phyloP scores from a whole-genome alignment of 2,888 invertebrate species.

The Machimus rusticus region DNA sequence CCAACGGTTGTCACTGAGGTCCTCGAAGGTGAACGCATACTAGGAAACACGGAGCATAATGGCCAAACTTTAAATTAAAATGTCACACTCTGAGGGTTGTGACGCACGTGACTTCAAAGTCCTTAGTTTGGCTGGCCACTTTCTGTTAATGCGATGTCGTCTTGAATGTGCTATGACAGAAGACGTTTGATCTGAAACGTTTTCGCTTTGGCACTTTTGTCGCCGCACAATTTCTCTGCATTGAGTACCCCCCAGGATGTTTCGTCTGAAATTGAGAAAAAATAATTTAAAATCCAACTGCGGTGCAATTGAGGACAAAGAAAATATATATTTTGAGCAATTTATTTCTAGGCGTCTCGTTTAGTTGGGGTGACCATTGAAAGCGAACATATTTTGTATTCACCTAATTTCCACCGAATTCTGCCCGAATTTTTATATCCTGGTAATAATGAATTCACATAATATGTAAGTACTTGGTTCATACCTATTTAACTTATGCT shows the following conservation, averaged over 20 bases:
- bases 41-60: background rate
- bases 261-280: background rate
- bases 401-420: background rate
- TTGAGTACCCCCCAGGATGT: background rate
- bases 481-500: background rate
- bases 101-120: conserved; percentile 31
- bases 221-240: background rate
- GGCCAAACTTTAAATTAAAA: conserved; percentile 39
- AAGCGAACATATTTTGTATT: background rate
- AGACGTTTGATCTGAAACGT: conserved; percentile 6
- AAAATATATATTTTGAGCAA: background rate
- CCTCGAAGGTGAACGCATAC: background rate
- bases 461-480: background rate
- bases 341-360: background rate
- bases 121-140: background rate
- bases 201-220: background rate
- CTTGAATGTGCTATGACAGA: background rate
- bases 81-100: conserved; percentile 28
- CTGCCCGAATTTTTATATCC: background rate
- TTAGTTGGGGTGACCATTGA: background rate
- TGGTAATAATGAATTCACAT: background rate
- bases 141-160: conserved; percentile 17
- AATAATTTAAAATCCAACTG: background rate
- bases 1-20: background rate
- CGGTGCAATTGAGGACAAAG: background rate